These are phyloP conservation scores for Charadrius vociferus DNA, from an alignment of 2,113 vertebrate species.

Conservation along the genomic window DNA sequence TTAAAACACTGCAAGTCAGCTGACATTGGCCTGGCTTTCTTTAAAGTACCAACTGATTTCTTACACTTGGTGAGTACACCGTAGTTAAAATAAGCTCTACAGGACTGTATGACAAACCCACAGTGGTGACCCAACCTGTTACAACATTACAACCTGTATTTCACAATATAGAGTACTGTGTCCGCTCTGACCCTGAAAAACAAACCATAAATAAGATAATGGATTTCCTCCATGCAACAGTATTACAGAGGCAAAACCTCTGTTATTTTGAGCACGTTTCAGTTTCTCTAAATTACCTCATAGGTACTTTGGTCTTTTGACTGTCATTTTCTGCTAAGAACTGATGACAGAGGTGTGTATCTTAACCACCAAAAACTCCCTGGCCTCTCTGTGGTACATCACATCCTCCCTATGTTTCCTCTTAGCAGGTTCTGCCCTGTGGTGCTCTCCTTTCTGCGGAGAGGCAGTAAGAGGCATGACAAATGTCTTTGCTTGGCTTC, in stretches of 20 bases:
- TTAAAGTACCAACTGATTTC: background rate
- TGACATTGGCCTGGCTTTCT: background rate
- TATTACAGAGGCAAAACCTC: conserved; percentile 32
- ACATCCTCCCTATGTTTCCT: conserved; percentile 16
- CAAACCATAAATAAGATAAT: conserved; percentile 57
- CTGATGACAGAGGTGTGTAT: conserved; percentile 33
- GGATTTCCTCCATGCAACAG: conserved; percentile 1
- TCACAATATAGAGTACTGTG: background rate
- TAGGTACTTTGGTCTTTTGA: conserved; percentile 12
- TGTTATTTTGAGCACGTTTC: conserved; percentile 49
- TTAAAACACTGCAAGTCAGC: background rate
- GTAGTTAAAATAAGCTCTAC: background rate
- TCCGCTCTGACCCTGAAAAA: background rate
- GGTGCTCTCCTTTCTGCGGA: background rate
- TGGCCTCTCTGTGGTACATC: background rate
- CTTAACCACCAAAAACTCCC: conserved; percentile 28
- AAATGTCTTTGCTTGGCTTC: background rate
- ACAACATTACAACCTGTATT: background rate
- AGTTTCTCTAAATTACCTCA: conserved; percentile 47
- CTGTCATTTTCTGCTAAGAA: conserved; percentile 35
- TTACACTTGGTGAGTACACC: accelerated
- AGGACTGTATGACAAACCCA: background rate
- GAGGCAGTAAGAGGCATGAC: background rate
- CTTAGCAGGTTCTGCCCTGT: background rate
- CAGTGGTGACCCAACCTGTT: background rate